A percentile compares a stretch with the other conserved stretches of the same genome.
Evolutionary conservation across 2,113 vertebrate species (phyloP).

Genomic region (Malurus elegans): DNA sequence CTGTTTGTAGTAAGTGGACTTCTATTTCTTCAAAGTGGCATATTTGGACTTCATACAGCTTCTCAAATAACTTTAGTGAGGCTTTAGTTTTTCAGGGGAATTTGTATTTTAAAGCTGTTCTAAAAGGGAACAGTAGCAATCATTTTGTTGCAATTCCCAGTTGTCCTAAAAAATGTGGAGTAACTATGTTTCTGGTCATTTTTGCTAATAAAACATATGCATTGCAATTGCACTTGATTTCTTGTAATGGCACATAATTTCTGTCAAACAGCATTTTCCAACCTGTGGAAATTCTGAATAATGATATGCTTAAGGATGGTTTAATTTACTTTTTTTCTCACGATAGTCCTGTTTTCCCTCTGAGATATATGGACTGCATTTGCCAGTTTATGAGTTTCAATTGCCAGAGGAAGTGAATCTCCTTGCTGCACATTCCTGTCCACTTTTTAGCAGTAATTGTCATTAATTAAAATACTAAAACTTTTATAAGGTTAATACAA

Average conservation of each 20-base stretch:
- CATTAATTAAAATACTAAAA: neutral
- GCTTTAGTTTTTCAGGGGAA: neutral
- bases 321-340: rapidly evolving
- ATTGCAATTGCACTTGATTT: neutral
- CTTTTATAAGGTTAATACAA: neutral
- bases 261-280: neutral
- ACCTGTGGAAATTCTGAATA: neutral
- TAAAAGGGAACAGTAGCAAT: neutral
- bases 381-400: neutral
- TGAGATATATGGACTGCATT: neutral
- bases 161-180: neutral
- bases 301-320: neutral
- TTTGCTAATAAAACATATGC: neutral
- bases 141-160: neutral
- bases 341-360: neutral
- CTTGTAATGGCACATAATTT: neutral
- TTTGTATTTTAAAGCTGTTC: neutral
- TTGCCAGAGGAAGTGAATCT: neutral
- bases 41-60: neutral
- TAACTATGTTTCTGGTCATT: neutral
- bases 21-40: neutral
- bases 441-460: neutral
- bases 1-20: neutral
- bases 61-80: neutral
- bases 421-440: neutral